Evolutionary conservation across 1,140 invertebrate genomes (phyloP).

Genomic region (Hetaerina americana): DNA sequence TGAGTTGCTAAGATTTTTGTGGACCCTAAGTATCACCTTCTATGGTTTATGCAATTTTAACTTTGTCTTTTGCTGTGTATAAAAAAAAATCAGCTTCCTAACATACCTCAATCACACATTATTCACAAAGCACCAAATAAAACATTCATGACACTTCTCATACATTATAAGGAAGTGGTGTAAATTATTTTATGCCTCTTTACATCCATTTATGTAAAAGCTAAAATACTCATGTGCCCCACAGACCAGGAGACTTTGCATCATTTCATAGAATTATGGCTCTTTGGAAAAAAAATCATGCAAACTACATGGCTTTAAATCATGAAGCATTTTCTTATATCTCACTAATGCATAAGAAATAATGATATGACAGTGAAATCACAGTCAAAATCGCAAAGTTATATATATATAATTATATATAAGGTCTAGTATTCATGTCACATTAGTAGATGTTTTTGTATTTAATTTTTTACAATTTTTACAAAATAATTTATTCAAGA

Average conservation of each 20-base stretch:
- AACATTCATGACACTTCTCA: neutral
- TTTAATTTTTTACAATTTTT: constrained; percentile 1
- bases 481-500: neutral
- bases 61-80: neutral
- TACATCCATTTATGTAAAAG: neutral
- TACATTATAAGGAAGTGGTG: neutral
- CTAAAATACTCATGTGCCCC: neutral
- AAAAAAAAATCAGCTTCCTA: neutral
- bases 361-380: neutral
- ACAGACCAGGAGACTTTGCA: too few relatives aligned
- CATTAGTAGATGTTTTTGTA: neutral
- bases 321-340: neutral
- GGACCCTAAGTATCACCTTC: neutral
- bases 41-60: neutral
- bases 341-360: neutral
- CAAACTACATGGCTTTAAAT: neutral
- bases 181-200: neutral
- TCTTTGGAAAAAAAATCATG: too few relatives aligned
- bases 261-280: too few relatives aligned
- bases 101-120: neutral
- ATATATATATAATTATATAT: neutral
- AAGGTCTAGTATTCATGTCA: neutral
- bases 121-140: neutral
- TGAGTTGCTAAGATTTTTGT: neutral
- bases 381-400: neutral